phyloP scores from a whole-genome alignment of 2,113 vertebrate species.

The Rhynchomys soricoides region DNA sequence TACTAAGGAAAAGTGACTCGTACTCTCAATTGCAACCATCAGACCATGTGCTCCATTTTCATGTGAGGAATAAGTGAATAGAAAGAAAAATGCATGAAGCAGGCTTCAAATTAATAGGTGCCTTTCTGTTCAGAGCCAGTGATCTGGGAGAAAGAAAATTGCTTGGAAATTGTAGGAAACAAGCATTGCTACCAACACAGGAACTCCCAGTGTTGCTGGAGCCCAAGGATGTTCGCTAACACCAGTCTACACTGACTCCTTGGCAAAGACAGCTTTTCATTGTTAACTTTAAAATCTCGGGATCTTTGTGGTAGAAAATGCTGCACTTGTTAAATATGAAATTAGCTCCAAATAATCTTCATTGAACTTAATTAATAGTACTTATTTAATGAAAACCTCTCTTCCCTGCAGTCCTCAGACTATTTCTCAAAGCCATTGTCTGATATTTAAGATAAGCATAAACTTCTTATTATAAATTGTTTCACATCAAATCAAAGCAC shows the following conservation, averaged over 20 bases:
- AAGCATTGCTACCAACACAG: not conserved
- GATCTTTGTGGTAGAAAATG: not conserved
- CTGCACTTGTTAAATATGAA: conserved; percentile 17
- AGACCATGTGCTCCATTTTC: not conserved
- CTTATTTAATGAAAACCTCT: conserved; percentile 32
- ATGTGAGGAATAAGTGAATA: not conserved
- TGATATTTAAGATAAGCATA: conserved; percentile 17
- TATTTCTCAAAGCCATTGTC: not conserved
- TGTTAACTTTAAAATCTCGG: conserved; percentile 7
- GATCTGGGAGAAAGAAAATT: not conserved
- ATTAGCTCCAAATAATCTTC: not conserved
- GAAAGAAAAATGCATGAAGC: not conserved
- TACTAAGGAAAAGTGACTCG: not conserved
- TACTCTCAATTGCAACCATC: not conserved
- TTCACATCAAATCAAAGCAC: not conserved
- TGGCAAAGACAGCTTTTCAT: not conserved
- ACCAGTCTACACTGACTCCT: not conserved
- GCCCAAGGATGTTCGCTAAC: not conserved
- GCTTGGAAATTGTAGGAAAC: not conserved
- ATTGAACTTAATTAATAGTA: conserved; percentile 39
- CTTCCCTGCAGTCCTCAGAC: not conserved
- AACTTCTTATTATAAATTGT: not conserved
- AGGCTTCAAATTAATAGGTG: not conserved
- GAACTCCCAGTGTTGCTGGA: not conserved
- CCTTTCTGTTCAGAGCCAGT: not conserved